Base-by-base conservation (phyloP, 1,140 invertebrate species). In the Sweltsa coloradensis region DNA sequence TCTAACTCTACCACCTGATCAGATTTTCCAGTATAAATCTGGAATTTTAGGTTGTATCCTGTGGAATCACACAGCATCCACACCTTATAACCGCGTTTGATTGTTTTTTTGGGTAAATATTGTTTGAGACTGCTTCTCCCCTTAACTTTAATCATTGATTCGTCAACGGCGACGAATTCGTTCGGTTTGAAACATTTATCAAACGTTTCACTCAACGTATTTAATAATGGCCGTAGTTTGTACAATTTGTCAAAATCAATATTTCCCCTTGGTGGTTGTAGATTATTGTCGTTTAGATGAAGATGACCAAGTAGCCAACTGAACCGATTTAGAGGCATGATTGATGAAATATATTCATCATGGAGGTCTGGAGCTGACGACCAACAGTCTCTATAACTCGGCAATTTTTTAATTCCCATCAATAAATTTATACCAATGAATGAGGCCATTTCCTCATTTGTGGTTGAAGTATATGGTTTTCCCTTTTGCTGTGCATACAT, bases 211-310 rank as follows among this genome's bases (percentile, higher is more conserved):
- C 50, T 13, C 55, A 53, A 19, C 48, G 11, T n/a, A 58, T 6
- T 41, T 59, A 59, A 34, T 53, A 60, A 14, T 37, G 36, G 36
- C 11, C 36, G 4, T 11, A 37, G 11, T 22, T 37, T 37, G 36
- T 5, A 37, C 5, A 59, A 29, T 51, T 60, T 60, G 44, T 60
- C 55, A 50, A 23, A 57, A 31, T 48, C 34, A 42, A 44, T 42
- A 24, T 53, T 19, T 25, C 36, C 26, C 41, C 39, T 48, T n/a
- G 19, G 14, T 24, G 55, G 55, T 45, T 50, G 37, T 11, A 51
- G 9, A 39, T 14, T 27, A 48, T 60, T 59, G 41, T 59, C 47
- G 51, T 56, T 59, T 6, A 60, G 14, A 50, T 60, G 60, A 41
- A 40, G n/a, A 11, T n/a, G 23, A 37, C 36, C 23, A 5, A 37